Evolutionary conservation across 2,113 vertebrate genomes (phyloP).

Genomic region (Eupsittula cactorum): DNA sequence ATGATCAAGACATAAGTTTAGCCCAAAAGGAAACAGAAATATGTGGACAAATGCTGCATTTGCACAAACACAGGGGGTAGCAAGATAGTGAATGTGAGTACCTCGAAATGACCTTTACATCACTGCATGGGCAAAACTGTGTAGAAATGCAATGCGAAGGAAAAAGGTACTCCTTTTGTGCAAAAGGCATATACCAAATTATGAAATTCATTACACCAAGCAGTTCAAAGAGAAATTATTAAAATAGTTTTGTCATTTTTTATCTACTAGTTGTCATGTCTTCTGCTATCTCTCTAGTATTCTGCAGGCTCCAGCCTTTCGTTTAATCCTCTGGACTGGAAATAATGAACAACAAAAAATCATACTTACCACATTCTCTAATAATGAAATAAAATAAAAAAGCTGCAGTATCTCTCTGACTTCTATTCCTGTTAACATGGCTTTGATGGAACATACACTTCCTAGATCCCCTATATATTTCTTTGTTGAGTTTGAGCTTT

Average conservation of each 20-base stretch:
- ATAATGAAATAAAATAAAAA: neutral
- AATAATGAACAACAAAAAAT: neutral
- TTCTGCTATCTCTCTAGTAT: neutral
- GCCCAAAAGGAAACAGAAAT: neutral
- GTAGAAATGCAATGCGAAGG: neutral
- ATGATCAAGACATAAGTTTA: slow-evolving; percentile 13
- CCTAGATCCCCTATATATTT: neutral
- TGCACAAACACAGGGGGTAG: neutral
- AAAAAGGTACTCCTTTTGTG: neutral
- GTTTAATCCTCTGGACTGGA: neutral
- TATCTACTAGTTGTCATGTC: neutral
- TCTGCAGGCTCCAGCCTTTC: neutral
- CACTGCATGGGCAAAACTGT: neutral
- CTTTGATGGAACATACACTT: neutral
- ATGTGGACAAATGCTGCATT: neutral
- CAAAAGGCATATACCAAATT: neutral
- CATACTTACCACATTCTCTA: neutral
- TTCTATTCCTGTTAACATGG: neutral
- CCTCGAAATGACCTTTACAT: neutral
- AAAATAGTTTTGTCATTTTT: neutral
- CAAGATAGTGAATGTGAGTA: neutral
- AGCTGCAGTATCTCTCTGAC: neutral
- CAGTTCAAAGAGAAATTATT: neutral
- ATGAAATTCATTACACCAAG: neutral
- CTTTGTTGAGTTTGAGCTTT: neutral